These are phyloP conservation scores for Episyrphus balteatus DNA, from an alignment of 1,140 invertebrate species.

Conservation along the genomic window DNA sequence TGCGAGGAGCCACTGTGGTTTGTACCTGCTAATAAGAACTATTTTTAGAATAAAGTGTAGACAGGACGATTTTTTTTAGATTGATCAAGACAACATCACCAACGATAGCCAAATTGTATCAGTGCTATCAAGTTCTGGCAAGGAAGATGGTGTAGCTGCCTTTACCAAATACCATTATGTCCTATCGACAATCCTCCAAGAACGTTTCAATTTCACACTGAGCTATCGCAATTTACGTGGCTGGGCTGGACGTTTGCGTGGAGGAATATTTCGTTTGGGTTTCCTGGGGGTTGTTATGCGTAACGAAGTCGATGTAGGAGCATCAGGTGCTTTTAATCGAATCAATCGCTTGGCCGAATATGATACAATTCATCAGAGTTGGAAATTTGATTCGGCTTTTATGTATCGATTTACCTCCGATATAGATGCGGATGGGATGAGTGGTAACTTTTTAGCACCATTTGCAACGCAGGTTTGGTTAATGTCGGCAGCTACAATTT, in stretches of 20 bases:
- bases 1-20: constrained; percentile 26
- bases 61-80: constrained; percentile 17
- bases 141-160: constrained; percentile 24
- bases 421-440: constrained; percentile 17
- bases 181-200: constrained; percentile 16
- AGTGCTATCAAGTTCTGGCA: constrained; percentile 17
- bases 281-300: constrained; percentile 25
- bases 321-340: constrained; percentile 27
- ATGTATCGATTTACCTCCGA: constrained; percentile 26
- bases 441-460: constrained; percentile 26
- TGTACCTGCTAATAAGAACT: constrained; percentile 6
- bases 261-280: constrained; percentile 22
- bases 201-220: constrained; percentile 28
- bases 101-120: constrained; percentile 21
- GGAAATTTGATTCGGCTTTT: constrained; percentile 31
- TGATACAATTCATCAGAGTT: constrained; percentile 29
- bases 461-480: constrained; percentile 24
- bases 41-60: too few relatives aligned
- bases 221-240: constrained; percentile 30
- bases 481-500: constrained; percentile 10
- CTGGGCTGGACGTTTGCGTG: constrained; percentile 28
- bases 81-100: constrained; percentile 24
- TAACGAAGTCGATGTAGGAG: constrained; percentile 30
- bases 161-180: constrained; percentile 32
- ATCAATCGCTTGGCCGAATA: constrained; percentile 28